Base-by-base conservation (phyloP, 2,113 vertebrate genomes). In the Gymnocephalus cernua region DNA sequence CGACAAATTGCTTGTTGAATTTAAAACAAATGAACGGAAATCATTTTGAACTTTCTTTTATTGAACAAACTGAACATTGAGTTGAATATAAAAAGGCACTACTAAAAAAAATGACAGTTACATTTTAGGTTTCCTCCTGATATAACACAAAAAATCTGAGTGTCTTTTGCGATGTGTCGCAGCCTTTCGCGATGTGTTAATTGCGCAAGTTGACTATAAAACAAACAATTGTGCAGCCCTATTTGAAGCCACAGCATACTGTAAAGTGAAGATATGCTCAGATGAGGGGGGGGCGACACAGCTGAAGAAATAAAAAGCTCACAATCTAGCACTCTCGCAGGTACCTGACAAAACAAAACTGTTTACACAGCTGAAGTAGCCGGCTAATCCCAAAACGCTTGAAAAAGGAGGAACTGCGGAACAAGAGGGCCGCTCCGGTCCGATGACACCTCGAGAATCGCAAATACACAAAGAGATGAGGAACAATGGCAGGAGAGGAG, bases 221-320 rank as follows among this genome's bases (percentile, higher is more conserved):
- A 38, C 2, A 38, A 38, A 10, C 10, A 11, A 41, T 41, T 9
- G 8, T 38, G 38, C 38, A 38, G 38, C 38, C 38, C 38, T 38
- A 41, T 41, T 41, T 41, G 23, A 74, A 78, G 61, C 77, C 51
- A 50, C 14, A 61, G 79, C 75, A 65, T 56, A 29, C 27, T 68
- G 63, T 66, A 83, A 72, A 44, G 16, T 11, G 38, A 41, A 59
- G 57, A 69, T 54, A 84, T 70, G 65, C 23, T 71, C 50, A 35
- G 54, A 82, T 13, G 19, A 35, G 59, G 2, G 27, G 38, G 53
- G 59, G n/a, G 23, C 9, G 16, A 27, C 35, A 71, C 90, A 90
- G 91, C 91, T 92, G 90, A 90, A 68, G 74, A 88, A 92, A 92
- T 90, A 92, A 87, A 91, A 53, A 80, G 69, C 77, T 69, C 72